Evolutionary conservation across 2,888 invertebrate species (phyloP).

Genomic region (Tachina fera): DNA sequence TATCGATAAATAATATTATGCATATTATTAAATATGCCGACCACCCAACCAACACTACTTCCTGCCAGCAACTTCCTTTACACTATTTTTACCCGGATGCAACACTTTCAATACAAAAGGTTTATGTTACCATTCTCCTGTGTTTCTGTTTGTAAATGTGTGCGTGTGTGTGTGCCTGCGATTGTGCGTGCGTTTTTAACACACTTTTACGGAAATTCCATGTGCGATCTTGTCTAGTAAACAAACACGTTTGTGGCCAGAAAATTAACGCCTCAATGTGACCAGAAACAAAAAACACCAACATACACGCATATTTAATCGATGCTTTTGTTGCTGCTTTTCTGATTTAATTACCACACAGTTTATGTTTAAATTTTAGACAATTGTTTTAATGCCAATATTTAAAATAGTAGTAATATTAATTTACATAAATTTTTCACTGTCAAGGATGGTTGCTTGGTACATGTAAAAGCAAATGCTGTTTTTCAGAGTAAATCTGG

Average conservation of each 20-base stretch:
- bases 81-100: slow-evolving; percentile 31
- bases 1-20: slow-evolving; percentile 61
- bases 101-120: slow-evolving; percentile 38
- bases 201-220: slow-evolving; percentile 38
- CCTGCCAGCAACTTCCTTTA: slow-evolving; percentile 46
- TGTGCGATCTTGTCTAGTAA: slow-evolving; percentile 64
- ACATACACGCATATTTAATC: slow-evolving; percentile 21
- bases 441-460: neutral
- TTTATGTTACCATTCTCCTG: neutral
- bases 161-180: slow-evolving; percentile 5
- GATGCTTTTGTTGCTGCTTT: neutral
- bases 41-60: slow-evolving; percentile 25
- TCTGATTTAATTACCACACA: slow-evolving; percentile 47
- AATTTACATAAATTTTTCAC: slow-evolving; percentile 24
- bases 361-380: slow-evolving; percentile 43
- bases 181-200: slow-evolving; percentile 26
- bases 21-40: slow-evolving; percentile 61
- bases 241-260: slow-evolving; percentile 75
- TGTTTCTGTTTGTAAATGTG: too few species aligned
- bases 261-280: slow-evolving; percentile 36
- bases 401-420: slow-evolving; percentile 28
- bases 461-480: neutral
- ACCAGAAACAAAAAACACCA: slow-evolving; percentile 1
- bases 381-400: slow-evolving; percentile 38
- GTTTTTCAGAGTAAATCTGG: neutral